Evolutionary conservation across 2,888 invertebrate genomes (phyloP).

Genomic region (Apamea epomidion): DNA sequence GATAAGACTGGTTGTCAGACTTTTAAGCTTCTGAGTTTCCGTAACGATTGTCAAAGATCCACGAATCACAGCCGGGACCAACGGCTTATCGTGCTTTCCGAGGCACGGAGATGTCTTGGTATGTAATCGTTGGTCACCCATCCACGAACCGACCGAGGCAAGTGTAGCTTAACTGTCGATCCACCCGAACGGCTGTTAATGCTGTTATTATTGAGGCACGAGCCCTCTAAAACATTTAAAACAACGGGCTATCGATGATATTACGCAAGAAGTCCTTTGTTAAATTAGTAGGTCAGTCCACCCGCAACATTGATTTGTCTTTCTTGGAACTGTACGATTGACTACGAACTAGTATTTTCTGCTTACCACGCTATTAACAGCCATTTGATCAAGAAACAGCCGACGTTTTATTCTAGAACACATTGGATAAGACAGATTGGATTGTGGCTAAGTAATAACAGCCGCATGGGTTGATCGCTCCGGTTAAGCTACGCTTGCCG

Average conservation of each 20-base stretch:
- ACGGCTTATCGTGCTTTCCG: too few relatives aligned
- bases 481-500: too few relatives aligned
- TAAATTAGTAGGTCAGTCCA: conserved; percentile 33
- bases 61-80: background rate
- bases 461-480: too few relatives aligned
- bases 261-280: conserved; percentile 19
- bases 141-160: background rate
- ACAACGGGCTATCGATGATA: background rate
- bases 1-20: too few relatives aligned
- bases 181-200: too few relatives aligned
- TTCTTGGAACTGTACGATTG: conserved; percentile 17
- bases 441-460: too few relatives aligned
- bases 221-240: background rate
- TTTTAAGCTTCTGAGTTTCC: too few relatives aligned
- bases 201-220: background rate
- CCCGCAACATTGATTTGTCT: conserved; percentile 2
- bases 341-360: conserved; percentile 14
- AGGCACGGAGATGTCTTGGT: too few relatives aligned
- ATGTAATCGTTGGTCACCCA: too few relatives aligned
- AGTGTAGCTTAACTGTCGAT: too few relatives aligned
- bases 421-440: too few relatives aligned
- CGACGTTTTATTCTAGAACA: too few relatives aligned
- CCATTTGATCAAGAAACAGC: conserved; percentile 3
- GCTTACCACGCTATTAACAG: background rate
- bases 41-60: background rate